phyloP scores from a whole-genome alignment of 2,113 vertebrate species.

The Nerophis ophidion region DNA sequence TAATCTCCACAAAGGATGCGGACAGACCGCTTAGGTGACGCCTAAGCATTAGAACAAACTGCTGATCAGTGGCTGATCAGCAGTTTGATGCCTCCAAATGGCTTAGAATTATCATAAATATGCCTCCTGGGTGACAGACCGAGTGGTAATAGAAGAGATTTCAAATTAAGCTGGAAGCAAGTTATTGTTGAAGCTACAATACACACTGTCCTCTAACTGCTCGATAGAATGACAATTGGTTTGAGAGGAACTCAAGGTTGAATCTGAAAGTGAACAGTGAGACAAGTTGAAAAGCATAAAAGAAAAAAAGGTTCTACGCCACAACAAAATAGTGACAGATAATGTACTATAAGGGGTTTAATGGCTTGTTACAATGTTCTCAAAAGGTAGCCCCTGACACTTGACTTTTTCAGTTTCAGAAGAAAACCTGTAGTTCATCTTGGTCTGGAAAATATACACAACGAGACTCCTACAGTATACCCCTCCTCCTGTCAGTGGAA shows the following conservation, averaged over 20 bases:
- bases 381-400: neutral
- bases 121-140: conserved; percentile 15
- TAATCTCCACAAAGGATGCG: neutral
- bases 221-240: neutral
- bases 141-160: conserved; percentile 28
- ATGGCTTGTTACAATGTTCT: neutral
- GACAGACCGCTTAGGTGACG: conserved; percentile 26
- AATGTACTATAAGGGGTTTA: neutral
- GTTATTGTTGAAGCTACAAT: conserved; percentile 14
- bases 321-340: neutral
- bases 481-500: neutral
- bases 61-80: conserved; percentile 42
- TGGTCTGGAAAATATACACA: no score
- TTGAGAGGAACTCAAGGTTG: neutral
- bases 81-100: conserved; percentile 34
- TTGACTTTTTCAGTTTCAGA: neutral
- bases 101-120: conserved; percentile 30
- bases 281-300: neutral
- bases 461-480: neutral
- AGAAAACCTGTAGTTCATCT: neutral
- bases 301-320: neutral
- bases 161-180: conserved; percentile 22
- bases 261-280: neutral
- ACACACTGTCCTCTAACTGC: conserved; percentile 1
- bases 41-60: conserved; percentile 31